Percentiles rank a stretch among this genome's conserved stretches.
Evolutionary conservation across 2,888 invertebrate species (phyloP).

Genomic region (Drosophila melanosoma): DNA sequence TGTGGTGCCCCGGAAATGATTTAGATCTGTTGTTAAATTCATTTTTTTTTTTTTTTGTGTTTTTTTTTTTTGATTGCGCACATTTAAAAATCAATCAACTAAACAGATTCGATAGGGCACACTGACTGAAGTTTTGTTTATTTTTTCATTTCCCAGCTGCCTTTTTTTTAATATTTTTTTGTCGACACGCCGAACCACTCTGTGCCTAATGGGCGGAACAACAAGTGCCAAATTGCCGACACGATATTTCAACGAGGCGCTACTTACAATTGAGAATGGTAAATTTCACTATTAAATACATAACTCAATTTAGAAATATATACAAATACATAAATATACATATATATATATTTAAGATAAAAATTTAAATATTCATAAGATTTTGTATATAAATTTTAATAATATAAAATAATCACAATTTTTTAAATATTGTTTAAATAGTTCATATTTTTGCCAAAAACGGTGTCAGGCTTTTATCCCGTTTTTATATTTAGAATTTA

Average conservation of each 20-base stretch:
- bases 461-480: background rate
- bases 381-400: background rate
- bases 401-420: background rate
- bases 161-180: conserved; percentile 5
- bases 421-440: background rate
- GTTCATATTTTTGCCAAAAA: background rate
- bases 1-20: conserved; percentile 3
- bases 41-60: conserved; percentile 21
- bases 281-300: conserved; percentile 11
- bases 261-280: conserved; percentile 21
- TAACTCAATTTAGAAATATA: background rate
- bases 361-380: background rate
- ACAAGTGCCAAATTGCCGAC: conserved; percentile 50
- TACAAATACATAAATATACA: background rate
- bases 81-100: conserved; percentile 65
- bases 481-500: background rate
- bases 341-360: background rate
- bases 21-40: conserved; percentile 10
- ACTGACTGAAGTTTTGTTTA: conserved; percentile 77
- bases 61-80: conserved; percentile 73
- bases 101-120: conserved; percentile 38
- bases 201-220: conserved; percentile 43
- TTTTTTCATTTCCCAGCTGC: conserved; percentile 58
- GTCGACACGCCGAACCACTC: conserved; percentile 38
- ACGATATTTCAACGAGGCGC: conserved; percentile 8